phyloP scores from a whole-genome alignment of 2,888 invertebrate genomes.

The Aphodius granarius region DNA sequence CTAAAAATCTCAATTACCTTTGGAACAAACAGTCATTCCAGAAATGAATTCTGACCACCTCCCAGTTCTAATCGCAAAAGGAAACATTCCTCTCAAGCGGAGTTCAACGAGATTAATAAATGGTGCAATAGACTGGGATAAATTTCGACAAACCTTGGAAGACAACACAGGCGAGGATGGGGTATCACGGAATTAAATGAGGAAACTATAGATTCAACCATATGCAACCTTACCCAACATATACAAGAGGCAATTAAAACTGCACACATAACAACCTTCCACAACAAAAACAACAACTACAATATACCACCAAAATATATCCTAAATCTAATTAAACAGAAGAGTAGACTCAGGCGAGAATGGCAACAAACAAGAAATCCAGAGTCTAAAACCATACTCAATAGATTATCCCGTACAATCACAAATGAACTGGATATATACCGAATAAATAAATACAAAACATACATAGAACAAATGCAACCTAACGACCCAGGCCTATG shows the following conservation, averaged over 20 bases:
- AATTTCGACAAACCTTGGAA: neutral
- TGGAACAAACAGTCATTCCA: neutral
- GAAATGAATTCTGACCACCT: neutral
- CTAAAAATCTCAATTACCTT: neutral
- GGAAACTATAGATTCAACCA: neutral
- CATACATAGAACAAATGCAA: neutral
- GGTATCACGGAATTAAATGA: neutral
- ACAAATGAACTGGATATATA: neutral
- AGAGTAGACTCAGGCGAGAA: neutral
- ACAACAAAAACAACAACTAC: neutral
- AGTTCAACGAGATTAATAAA: neutral
- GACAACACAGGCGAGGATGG: neutral
- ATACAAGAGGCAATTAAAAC: neutral
- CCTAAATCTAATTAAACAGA: neutral
- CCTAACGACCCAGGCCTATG: neutral
- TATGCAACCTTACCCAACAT: neutral
- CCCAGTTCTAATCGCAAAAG: constrained; percentile 1
- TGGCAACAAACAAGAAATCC: neutral
- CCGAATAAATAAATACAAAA: neutral
- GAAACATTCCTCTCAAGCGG: neutral
- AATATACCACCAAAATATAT: neutral
- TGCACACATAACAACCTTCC: neutral
- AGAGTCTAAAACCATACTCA: neutral
- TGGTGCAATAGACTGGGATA: neutral
- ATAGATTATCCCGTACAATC: neutral